These are phyloP conservation scores for Adineta ricciae DNA, from an alignment of 2,888 invertebrate genomes.

Conservation along the genomic window DNA sequence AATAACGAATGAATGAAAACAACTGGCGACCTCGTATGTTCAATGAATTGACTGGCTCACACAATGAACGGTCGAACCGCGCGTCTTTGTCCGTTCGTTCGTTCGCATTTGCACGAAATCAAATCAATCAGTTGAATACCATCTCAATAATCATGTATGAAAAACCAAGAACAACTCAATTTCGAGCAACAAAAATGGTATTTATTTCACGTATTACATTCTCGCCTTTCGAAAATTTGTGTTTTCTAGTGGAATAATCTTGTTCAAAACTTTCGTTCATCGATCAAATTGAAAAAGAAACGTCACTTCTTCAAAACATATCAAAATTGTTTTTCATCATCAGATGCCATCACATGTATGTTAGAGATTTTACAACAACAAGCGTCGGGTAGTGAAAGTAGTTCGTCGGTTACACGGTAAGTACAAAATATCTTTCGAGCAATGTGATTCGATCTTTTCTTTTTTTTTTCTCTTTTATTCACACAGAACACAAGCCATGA, in stretches of 20 bases:
- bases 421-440: background rate
- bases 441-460: too few species aligned
- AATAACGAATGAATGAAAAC: too few species aligned
- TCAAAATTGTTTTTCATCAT: conserved; percentile 22
- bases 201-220: too few species aligned
- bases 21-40: background rate
- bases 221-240: too few species aligned
- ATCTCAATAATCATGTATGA: background rate
- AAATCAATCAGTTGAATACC: background rate
- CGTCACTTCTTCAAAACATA: conserved; percentile 17
- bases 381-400: background rate
- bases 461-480: background rate
- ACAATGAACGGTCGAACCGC: background rate
- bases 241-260: background rate
- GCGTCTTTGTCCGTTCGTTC: background rate
- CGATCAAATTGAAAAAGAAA: conserved; percentile 1
- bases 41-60: background rate
- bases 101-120: background rate
- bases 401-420: conserved; percentile 1
- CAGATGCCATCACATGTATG: background rate
- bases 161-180: conserved; percentile 3
- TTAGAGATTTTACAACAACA: background rate
- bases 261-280: background rate
- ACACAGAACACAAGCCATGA: background rate
- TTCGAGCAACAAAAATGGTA: conserved; percentile 15